Evolutionary conservation across 2,888 invertebrate species (phyloP).

Genomic region (Plemyria rubiginata): DNA sequence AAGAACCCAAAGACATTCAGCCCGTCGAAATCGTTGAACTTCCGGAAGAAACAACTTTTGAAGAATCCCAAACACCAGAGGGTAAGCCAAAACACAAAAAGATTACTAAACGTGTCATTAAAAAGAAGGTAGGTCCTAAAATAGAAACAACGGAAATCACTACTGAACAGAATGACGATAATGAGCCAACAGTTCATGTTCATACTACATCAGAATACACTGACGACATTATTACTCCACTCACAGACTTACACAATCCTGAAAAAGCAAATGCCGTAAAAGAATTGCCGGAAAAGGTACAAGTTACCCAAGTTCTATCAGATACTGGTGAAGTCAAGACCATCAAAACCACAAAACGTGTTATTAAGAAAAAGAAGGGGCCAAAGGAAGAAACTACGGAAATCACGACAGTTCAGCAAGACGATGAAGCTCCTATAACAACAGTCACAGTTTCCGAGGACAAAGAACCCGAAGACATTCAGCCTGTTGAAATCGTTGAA

Average conservation of each 20-base stretch:
- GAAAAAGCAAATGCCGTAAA: constrained; percentile 40
- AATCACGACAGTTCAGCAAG: constrained; percentile 19
- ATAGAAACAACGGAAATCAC: background rate
- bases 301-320: constrained; percentile 59
- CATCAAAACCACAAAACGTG: constrained; percentile 45
- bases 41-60: background rate
- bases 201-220: constrained; percentile 25
- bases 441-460: constrained; percentile 49
- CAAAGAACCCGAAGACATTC: constrained; percentile 37
- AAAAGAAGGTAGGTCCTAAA: background rate
- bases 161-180: background rate
- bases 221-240: constrained; percentile 41
- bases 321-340: constrained; percentile 51
- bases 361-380: constrained; percentile 12
- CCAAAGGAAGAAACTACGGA: constrained; percentile 15
- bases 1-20: too few species aligned
- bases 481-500: constrained; percentile 41
- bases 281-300: constrained; percentile 36
- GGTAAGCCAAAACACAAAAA: background rate
- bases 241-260: constrained; percentile 30
- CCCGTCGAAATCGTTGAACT: too few species aligned
- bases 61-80: background rate
- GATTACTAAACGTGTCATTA: background rate
- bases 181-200: constrained; percentile 23
- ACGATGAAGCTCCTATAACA: constrained; percentile 42